phyloP scores from a whole-genome alignment of 2,113 vertebrate genomes.

The Brachyhypopomus gauderio region DNA sequence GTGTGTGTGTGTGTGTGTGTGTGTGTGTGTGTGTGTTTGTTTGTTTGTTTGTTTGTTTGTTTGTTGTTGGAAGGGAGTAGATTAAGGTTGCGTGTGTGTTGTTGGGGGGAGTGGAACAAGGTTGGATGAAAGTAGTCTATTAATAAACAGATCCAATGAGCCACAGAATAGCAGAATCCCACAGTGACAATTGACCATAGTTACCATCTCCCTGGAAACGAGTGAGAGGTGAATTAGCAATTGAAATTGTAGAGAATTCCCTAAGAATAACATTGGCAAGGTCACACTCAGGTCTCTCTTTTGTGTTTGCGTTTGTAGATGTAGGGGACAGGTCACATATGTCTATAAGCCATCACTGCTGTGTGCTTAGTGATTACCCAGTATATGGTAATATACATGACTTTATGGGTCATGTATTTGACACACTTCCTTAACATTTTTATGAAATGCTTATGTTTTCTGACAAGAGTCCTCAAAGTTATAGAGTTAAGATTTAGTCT shows the following conservation, averaged over 20 bases:
- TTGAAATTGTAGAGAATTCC: slow-evolving; percentile 44
- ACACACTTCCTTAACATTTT: too few relatives aligned
- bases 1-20: background rate
- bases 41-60: too few relatives aligned
- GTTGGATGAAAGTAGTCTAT: slow-evolving; percentile 12
- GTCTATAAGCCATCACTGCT: background rate
- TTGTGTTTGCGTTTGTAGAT: background rate
- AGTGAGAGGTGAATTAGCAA: slow-evolving; percentile 47
- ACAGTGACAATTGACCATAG: slow-evolving; percentile 47
- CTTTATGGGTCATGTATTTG: too few relatives aligned
- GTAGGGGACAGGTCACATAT: too few relatives aligned
- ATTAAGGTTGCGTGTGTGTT: background rate
- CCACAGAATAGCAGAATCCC: slow-evolving; percentile 33
- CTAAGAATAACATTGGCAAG: slow-evolving; percentile 20
- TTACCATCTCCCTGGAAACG: slow-evolving; percentile 56
- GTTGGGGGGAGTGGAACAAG: background rate
- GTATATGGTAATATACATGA: too few relatives aligned
- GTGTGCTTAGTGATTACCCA: background rate
- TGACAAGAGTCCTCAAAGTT: background rate
- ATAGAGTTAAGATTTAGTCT: background rate
- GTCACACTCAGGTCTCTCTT: background rate
- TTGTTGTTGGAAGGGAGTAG: too few relatives aligned
- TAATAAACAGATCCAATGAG: slow-evolving; percentile 27
- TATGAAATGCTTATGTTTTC: background rate
- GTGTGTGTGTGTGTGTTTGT: background rate